Evolutionary conservation across 2,888 invertebrate species (phyloP).

Genomic region (Polymixis flavicincta): DNA sequence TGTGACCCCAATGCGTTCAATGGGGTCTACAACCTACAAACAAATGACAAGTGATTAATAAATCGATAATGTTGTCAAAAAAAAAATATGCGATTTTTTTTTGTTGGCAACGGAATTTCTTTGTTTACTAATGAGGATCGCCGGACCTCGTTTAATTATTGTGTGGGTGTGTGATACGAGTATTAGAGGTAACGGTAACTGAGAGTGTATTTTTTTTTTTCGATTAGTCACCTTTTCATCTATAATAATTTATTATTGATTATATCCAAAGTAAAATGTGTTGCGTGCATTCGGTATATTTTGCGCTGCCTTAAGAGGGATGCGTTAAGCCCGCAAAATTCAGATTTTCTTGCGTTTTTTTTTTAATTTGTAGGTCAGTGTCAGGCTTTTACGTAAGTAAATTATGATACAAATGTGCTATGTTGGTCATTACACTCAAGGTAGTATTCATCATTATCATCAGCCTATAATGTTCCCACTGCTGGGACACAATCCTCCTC

Average conservation of each 20-base stretch:
- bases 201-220: neutral
- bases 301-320: no score
- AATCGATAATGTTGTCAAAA: slow-evolving; percentile 22
- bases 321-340: no score
- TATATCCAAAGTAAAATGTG: no score
- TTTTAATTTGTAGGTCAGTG: no score
- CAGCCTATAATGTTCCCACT: no score
- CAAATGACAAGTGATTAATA: slow-evolving; percentile 50
- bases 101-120: slow-evolving; percentile 36
- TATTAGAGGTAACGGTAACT: slow-evolving; percentile 45
- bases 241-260: neutral
- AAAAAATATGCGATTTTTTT: slow-evolving; percentile 28
- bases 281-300: neutral
- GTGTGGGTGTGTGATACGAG: slow-evolving; percentile 45
- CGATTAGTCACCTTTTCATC: neutral
- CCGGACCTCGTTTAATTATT: slow-evolving; percentile 45
- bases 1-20: slow-evolving; percentile 33
- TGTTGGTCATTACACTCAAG: no score
- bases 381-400: no score
- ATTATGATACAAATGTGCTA: no score
- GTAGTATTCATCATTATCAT: no score
- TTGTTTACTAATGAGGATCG: slow-evolving; percentile 47
- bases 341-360: no score
- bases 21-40: slow-evolving; percentile 55
- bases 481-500: no score